These are phyloP conservation scores for Meganola albula DNA, from an alignment of 2,888 invertebrate genomes.

Conservation along the genomic window DNA sequence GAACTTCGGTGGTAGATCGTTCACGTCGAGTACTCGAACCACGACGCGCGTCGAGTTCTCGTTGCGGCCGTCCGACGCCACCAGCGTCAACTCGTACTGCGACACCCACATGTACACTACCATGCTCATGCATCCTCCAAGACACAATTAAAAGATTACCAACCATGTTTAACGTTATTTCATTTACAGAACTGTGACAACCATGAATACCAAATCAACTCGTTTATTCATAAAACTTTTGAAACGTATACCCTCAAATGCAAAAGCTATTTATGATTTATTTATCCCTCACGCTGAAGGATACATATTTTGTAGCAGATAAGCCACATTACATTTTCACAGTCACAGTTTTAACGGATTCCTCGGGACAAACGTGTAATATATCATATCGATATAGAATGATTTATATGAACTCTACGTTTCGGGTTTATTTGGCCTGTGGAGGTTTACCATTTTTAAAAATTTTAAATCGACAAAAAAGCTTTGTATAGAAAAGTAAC, in stretches of 20 bases:
- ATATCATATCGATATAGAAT: slow-evolving; percentile 46
- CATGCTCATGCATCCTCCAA: slow-evolving; percentile 64
- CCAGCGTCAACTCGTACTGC: slow-evolving; percentile 92
- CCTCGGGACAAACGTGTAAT: slow-evolving; percentile 36
- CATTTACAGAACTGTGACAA: no score
- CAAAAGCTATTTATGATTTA: slow-evolving; percentile 24
- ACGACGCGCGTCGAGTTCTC: slow-evolving; percentile 91
- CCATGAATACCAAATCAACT: no score
- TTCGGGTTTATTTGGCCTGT: no score
- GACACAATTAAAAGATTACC: no score
- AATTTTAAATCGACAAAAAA: no score
- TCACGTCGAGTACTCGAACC: slow-evolving; percentile 90
- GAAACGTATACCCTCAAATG: slow-evolving; percentile 7
- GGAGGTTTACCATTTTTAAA: no score
- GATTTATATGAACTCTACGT: slow-evolving; percentile 35
- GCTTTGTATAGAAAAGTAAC: no score
- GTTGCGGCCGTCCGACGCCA: slow-evolving; percentile 93
- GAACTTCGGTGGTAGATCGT: slow-evolving; percentile 92
- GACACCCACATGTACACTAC: slow-evolving; percentile 62
- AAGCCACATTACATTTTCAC: slow-evolving; percentile 38
- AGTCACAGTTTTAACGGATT: slow-evolving; percentile 41
- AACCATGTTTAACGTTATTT: no score
- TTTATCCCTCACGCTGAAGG: no score
- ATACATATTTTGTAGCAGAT: slow-evolving; percentile 43
- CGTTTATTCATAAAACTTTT: slow-evolving; percentile 19